Conservation (phyloP, 2,113 vertebrate genomes). For the Stigmatopora argus region DNA sequence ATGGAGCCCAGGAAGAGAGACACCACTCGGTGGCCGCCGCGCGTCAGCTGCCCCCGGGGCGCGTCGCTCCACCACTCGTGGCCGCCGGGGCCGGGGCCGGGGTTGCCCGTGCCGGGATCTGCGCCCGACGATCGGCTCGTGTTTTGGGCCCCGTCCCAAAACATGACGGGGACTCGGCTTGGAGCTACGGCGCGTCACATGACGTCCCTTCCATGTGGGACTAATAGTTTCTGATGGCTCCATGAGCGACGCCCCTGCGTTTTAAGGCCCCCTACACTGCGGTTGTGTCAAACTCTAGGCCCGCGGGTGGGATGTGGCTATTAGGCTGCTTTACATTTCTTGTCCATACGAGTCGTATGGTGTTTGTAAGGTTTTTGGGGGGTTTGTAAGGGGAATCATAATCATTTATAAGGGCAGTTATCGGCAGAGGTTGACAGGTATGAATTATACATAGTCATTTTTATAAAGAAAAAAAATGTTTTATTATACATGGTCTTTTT, state of each 20-base stretch:
- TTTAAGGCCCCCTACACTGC: background rate
- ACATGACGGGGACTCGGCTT: background rate
- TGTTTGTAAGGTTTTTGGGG: too few species aligned
- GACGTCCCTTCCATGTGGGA: too few species aligned
- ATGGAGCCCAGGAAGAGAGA: constrained; percentile 83
- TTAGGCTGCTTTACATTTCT: background rate
- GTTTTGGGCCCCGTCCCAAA: background rate
- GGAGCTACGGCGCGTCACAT: background rate
- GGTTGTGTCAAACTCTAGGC: background rate
- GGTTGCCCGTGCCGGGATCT: background rate
- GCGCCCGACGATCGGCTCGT: background rate
- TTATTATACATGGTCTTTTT: too few species aligned
- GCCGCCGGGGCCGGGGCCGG: background rate
- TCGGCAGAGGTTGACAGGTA: too few species aligned
- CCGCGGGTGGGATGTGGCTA: background rate
- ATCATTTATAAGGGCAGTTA: too few species aligned
- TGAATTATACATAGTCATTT: too few species aligned
- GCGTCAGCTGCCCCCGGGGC: constrained; percentile 41
- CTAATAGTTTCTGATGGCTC: too few species aligned
- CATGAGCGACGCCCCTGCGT: too few species aligned
- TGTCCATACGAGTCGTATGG: too few species aligned
- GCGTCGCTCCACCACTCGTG: constrained; percentile 33
- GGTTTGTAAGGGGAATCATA: too few species aligned
- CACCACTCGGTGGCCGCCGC: constrained; percentile 71
- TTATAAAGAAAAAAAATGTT: too few species aligned